Evolutionary conservation across 2,888 invertebrate genomes (phyloP), one percentile per base, ranked within the genome.

Genomic region (Chymomyza caudatula): DNA sequence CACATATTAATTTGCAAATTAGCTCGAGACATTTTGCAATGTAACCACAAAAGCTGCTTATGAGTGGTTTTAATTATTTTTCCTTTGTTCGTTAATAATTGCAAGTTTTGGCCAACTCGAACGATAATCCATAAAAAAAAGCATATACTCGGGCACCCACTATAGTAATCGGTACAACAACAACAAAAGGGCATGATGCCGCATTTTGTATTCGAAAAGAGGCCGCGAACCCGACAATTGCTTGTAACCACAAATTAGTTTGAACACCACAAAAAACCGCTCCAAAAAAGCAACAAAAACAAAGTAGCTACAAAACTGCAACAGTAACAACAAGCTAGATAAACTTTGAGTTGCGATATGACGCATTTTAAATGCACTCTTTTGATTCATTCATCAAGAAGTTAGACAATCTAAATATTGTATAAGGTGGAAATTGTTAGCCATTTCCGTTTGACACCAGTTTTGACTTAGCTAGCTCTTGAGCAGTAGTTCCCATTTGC

Each of bases 141-240:
- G 29, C 11, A 37, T 11, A 37, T 11, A 37, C 11, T 37, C 29
- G 69, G 66, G 73, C 77, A 77, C 63, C 76, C 66, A 65, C 56
- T 52, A 60, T 42, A 63, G 44, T 57, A 43, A 20, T 23, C 19
- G 29, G 13, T 44, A 47, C 55, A 44, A 11, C 25, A 61, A 60
- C 76, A 84, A 86, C 85, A 82, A 82, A 82, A 82, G 86, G 81
- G 86, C 85, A 84, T 86, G 86, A 86, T 81, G 82, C 85, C 85
- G 86, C 78, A 81, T 37, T 85, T 85, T 77, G 75, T 73, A 60
- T 58, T 20, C 15, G 55, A 60, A 61, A 63, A 63, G 62, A 69
- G 74, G 63, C 78, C 65, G 74, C 23, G 53, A 54, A 42, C 65
- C 75, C 67, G 63, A 58, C 63, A 65, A 74, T 64, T 54, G 72